phyloP scores from a whole-genome alignment of 1,140 invertebrate genomes.

The Heliconius nattereri region DNA sequence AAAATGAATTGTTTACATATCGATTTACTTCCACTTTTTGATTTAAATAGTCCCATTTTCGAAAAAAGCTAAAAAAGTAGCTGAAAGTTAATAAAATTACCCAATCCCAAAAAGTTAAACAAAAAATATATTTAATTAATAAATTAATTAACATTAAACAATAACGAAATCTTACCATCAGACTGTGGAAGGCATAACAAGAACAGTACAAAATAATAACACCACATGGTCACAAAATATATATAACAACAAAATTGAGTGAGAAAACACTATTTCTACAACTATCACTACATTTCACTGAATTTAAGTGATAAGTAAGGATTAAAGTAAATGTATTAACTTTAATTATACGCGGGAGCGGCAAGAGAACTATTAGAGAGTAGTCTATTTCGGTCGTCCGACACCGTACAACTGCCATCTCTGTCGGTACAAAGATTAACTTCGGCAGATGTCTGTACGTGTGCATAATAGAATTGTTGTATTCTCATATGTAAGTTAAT shows the following conservation, averaged over 20 bases:
- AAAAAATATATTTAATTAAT: too few relatives aligned
- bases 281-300: constrained; percentile 44
- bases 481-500: not conserved
- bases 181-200: not conserved
- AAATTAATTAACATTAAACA: too few relatives aligned
- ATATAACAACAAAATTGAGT: constrained; percentile 37
- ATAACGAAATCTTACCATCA: not conserved
- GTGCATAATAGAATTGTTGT: not conserved
- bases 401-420: constrained; percentile 51
- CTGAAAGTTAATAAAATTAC: too few relatives aligned
- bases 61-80: too few relatives aligned
- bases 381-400: constrained; percentile 68
- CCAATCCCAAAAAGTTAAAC: too few relatives aligned
- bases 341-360: constrained; percentile 60
- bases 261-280: constrained; percentile 27
- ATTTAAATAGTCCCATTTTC: too few relatives aligned
- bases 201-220: constrained; percentile 32
- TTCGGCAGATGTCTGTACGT: constrained; percentile 27
- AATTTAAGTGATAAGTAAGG: constrained; percentile 19
- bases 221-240: constrained; percentile 53
- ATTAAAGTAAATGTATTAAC: constrained; percentile 56
- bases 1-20: too few relatives aligned
- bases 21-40: too few relatives aligned
- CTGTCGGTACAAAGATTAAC: constrained; percentile 62
- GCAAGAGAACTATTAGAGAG: constrained; percentile 51